Base-by-base conservation (phyloP, 2,113 vertebrate species). In the Regulus satrapa region DNA sequence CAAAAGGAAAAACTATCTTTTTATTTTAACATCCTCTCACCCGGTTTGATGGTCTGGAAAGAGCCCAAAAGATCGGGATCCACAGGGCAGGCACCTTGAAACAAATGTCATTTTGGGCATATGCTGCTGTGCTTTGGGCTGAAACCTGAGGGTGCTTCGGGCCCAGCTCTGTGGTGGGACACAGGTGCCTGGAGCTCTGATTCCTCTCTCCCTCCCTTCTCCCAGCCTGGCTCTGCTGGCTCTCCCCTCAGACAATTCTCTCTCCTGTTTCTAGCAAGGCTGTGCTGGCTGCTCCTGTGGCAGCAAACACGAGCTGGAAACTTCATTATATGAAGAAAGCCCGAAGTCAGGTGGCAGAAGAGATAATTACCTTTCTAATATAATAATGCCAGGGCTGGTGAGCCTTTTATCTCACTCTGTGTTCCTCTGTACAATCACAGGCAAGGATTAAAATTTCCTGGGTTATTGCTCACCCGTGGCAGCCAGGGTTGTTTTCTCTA, bases 281-380 rank as follows among this genome's bases (percentile, higher is more conserved):
- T 29, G 48, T n/a, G 52, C 31, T 32, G 55, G 58, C 80, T 66
- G 74, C 54, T 21, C 58, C 59, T 3, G 7, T 36, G 7, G 0
- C 66, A 63, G 75, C 85, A 89, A 89, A 85, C 56, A n/a, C 43
- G 5, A 83, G 59, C 80, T 89, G 87, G 63, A 86, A 87, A 92
- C 61, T 68, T 92, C 7, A 21, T 94, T 86, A 45, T 9, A 28
- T 38, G 61, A 81, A 89, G 88, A 52, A 90, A 95, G 80, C 38
- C 45, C 54, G n/a, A 81, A 91, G 91, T 96, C 31, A 29, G 77
- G 93, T 89, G 88, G 93, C 67, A 93, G 66, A 85, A 72, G 66
- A 95, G 91, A 95, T 96, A 97, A 97, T 96, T 95, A 94, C 96
- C 95, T 96, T 96, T 93, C 94, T 96, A 79, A 96, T 95, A 74